Conservation (phyloP, 2,797 vertebrate species). For the Spinus olivaceus region DNA sequence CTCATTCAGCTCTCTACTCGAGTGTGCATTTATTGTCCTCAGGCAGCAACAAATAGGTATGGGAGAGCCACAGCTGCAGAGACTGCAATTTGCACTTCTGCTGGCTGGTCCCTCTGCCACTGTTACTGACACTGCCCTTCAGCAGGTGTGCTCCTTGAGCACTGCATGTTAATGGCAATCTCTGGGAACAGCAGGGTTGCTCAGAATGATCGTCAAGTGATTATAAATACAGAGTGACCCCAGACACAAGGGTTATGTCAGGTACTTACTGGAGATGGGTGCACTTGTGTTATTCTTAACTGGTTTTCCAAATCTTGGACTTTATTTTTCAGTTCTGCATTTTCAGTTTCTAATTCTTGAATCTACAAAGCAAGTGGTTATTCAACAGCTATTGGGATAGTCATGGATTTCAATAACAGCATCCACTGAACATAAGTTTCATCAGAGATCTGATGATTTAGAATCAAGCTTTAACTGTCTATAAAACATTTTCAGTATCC, state of each 20-base stretch:
- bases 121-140: not conserved
- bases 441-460: not conserved
- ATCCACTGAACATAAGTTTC: not conserved
- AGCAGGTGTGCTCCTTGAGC: not conserved
- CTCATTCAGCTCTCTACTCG: fast-evolving
- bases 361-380: constrained; percentile 81
- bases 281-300: constrained; percentile 84
- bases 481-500: not conserved
- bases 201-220: not conserved
- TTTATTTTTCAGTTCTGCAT: constrained; percentile 92
- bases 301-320: constrained; percentile 92
- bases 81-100: not conserved
- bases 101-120: not conserved
- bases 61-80: not conserved
- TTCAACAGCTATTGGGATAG: not conserved
- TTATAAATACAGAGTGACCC: not conserved
- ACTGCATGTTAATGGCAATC: not conserved
- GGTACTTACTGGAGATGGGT: constrained; percentile 86
- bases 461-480: not conserved
- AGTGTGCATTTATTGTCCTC: not conserved
- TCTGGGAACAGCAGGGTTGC: not conserved
- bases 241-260: not conserved
- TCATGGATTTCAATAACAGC: not conserved
- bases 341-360: constrained; percentile 96
- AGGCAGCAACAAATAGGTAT: not conserved